Base-by-base conservation (phyloP, 2,888 invertebrate genomes). In the Euzetes globulus region DNA sequence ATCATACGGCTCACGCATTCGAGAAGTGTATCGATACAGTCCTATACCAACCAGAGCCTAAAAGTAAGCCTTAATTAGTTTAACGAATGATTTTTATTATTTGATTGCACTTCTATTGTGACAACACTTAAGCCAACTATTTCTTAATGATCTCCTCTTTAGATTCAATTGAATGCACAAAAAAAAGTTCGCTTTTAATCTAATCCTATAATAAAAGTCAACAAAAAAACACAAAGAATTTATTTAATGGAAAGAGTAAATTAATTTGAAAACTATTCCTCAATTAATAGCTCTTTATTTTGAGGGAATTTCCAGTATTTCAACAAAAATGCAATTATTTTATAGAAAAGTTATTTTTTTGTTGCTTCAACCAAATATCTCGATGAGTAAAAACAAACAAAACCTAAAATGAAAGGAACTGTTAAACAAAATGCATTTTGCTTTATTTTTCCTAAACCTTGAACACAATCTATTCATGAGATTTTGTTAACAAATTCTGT, bases 11-110 rank as follows among this genome's bases (percentile, higher is more conserved):
- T 11, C 72, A 76, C 33, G 76, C 76, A 11, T 78, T 78, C 68
- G 76, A 76, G 58, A 37, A 22, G 22, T 78, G 78, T 55, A 37
- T 77, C 17, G 76, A 77, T 15, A 73, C 71, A 17, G 77, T 78
- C 13, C 58, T 78, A 17, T 63, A 77, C n/a, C 73, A 72, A 13
- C 78, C 78, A 52, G n/a, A 47, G 29, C 22, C 72, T 13, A 52
- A 72, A 52, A 17, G 72, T 72, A 72, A 33, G 72, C 37, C 33
- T 65, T 65, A 65, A 65, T 65, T 65, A 65, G 63, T 65, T 65
- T 37, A 58, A 58, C 29, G 58, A 58, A 58, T 58, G 27, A 58
- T 58, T 58, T 29, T 27, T 58, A 27, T 65, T 4, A 29, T 37
- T 37, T 37, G 33, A 60, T 60, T 29, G 33, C 29, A 22, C 6